A percentile compares a stretch with the other conserved stretches of the same genome.
phyloP scores from a whole-genome alignment of 2,888 invertebrate genomes.

The Anagyrus pseudococci region DNA sequence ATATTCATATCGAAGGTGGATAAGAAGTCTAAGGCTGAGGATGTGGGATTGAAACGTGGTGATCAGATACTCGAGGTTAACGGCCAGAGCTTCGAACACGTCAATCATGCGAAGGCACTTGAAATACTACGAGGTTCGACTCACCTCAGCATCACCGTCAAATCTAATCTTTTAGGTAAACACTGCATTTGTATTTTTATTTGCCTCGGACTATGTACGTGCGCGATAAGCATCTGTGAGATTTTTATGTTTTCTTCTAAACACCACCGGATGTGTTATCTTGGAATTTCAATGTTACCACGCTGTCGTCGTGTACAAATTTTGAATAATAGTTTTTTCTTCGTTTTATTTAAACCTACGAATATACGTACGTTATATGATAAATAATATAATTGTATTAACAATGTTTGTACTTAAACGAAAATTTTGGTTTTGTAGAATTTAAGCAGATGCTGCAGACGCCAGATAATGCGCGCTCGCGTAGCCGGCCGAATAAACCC shows the following conservation, averaged over 20 bases:
- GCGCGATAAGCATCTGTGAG: too few species aligned
- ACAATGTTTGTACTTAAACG: too few species aligned
- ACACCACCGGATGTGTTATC: too few species aligned
- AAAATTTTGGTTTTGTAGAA: too few species aligned
- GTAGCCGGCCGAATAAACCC: conserved; percentile 64
- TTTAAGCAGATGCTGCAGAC: conserved; percentile 76
- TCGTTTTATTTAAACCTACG: too few species aligned
- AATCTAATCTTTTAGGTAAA: conserved; percentile 88
- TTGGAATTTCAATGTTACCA: too few species aligned
- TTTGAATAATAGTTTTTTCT: too few species aligned
- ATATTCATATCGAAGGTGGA: conserved; percentile 96
- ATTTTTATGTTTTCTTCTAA: too few species aligned
- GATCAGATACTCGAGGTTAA: conserved; percentile 99
- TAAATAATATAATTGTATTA: too few species aligned
- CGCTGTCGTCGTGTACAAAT: too few species aligned
- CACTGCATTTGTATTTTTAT: neutral
- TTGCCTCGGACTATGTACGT: too few species aligned
- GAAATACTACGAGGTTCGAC: conserved; percentile 94
- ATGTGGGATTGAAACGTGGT: conserved; percentile 93
- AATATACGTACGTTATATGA: too few species aligned
- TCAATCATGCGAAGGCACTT: conserved; percentile 88
- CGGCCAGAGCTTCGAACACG: conserved; percentile 94
- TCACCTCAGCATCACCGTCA: conserved; percentile 94
- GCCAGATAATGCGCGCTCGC: conserved; percentile 80
- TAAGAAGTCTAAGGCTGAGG: conserved; percentile 91